A percentile compares a stretch with the other conserved stretches of the same genome.
These are phyloP conservation scores for Heliconius hewitsoni DNA, from an alignment of 1,140 invertebrate species.

Conservation along the genomic window DNA sequence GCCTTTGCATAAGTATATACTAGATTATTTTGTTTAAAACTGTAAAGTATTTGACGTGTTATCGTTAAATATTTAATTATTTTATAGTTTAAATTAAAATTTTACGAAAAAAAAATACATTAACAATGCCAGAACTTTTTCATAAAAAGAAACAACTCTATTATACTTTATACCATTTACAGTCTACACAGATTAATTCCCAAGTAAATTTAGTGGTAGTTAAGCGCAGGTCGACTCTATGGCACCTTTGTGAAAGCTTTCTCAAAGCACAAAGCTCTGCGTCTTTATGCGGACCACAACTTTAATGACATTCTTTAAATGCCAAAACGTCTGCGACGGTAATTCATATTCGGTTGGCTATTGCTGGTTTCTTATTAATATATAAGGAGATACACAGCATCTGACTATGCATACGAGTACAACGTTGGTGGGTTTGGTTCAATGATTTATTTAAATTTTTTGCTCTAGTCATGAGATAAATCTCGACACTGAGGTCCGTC, in stretches of 20 bases:
- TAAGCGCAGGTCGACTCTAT: background rate
- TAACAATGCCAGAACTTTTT: background rate
- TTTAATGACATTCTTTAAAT: conserved; percentile 30
- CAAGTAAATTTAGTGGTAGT: conserved; percentile 6
- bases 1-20: too few relatives aligned
- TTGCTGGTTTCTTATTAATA: conserved; percentile 1
- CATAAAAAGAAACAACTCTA: background rate
- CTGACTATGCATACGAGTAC: too few relatives aligned
- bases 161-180: background rate
- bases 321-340: conserved; percentile 15
- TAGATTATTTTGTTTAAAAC: too few relatives aligned
- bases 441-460: too few relatives aligned
- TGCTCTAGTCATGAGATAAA: too few relatives aligned
- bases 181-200: background rate
- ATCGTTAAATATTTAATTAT: too few relatives aligned
- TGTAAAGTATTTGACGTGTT: too few relatives aligned
- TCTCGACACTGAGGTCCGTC: too few relatives aligned
- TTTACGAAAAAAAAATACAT: background rate
- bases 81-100: too few relatives aligned
- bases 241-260: conserved; percentile 20
- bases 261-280: conserved; percentile 32
- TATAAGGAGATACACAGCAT: background rate
- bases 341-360: conserved; percentile 20
- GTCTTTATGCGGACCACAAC: conserved; percentile 22
- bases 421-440: too few relatives aligned